Evolutionary conservation across 1,140 invertebrate species (phyloP).

Genomic region (Drosophila nebulosa): DNA sequence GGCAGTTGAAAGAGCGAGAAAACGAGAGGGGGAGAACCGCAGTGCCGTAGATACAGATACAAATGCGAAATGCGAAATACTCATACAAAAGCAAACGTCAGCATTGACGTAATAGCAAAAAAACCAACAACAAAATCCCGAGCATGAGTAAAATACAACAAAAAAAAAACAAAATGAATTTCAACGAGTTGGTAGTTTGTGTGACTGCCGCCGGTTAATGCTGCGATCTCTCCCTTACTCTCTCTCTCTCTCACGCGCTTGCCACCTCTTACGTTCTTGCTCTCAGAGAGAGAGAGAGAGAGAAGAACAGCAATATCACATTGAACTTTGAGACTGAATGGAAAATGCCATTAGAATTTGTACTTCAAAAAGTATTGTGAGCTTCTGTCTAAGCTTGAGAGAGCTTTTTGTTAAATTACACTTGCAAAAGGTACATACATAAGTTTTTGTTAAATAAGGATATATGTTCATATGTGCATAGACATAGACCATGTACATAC

Average conservation of each 20-base stretch:
- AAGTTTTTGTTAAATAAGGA: not conserved
- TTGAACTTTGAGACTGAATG: slow-evolving; percentile 73
- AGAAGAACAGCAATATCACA: slow-evolving; percentile 38
- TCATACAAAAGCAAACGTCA: slow-evolving; percentile 56
- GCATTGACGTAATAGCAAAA: slow-evolving; percentile 74
- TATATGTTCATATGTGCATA: not conserved
- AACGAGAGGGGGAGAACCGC: slow-evolving; percentile 32
- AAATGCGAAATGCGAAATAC: slow-evolving; percentile 34
- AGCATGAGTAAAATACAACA: slow-evolving; percentile 60
- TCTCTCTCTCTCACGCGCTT: not conserved
- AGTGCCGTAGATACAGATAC: slow-evolving; percentile 39
- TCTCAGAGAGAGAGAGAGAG: not conserved
- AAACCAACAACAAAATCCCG: slow-evolving; percentile 21
- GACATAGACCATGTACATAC: not conserved
- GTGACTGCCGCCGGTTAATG: not conserved
- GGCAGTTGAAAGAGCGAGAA: not conserved
- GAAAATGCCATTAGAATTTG: slow-evolving; percentile 66
- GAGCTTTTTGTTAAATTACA: not conserved
- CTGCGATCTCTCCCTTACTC: slow-evolving; percentile 33
- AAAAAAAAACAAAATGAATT: slow-evolving; percentile 28
- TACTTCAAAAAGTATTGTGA: not conserved
- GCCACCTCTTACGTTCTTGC: too few relatives aligned
- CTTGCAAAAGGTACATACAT: not conserved
- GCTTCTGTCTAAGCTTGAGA: not conserved
- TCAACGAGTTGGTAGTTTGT: slow-evolving; percentile 31